phyloP scores from a whole-genome alignment of 2,113 vertebrate species.

The Macrotis lagotis region DNA sequence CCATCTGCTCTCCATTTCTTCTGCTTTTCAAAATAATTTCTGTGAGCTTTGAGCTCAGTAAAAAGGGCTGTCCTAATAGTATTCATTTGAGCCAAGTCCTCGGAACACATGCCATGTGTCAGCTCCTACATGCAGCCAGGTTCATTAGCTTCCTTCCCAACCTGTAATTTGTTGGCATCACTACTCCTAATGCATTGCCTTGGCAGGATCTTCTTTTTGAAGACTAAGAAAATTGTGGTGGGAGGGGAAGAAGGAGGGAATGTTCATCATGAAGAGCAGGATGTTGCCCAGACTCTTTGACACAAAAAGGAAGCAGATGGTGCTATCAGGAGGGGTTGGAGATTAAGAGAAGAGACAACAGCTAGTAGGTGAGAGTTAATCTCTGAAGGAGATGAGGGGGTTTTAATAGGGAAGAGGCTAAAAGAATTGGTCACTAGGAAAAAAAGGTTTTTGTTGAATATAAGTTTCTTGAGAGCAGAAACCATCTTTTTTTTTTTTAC shows the following conservation, averaged over 20 bases:
- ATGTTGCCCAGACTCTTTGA: neutral
- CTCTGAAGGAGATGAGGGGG: neutral
- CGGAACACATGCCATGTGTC: neutral
- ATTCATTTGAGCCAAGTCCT: neutral
- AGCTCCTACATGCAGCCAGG: neutral
- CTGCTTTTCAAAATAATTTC: slow-evolving; percentile 36
- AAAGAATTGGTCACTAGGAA: neutral
- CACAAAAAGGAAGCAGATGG: neutral
- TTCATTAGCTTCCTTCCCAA: neutral
- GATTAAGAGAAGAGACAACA: neutral
- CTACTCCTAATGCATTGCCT: neutral
- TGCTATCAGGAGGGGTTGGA: neutral
- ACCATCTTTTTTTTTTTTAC: neutral
- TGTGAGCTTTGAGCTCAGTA: neutral
- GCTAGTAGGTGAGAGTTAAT: neutral
- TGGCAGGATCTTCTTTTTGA: neutral
- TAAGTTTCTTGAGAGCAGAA: neutral
- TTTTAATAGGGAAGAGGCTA: neutral
- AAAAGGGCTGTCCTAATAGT: neutral
- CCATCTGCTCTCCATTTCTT: slow-evolving; percentile 8
- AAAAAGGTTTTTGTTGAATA: neutral
- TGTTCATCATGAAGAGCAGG: neutral
- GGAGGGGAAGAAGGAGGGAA: neutral
- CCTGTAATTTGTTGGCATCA: neutral
- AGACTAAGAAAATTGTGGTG: neutral